Percentiles rank a stretch among this genome's conserved stretches.
Evolutionary conservation across 2,797 vertebrate species (phyloP).

Genomic region (Anableps anableps): DNA sequence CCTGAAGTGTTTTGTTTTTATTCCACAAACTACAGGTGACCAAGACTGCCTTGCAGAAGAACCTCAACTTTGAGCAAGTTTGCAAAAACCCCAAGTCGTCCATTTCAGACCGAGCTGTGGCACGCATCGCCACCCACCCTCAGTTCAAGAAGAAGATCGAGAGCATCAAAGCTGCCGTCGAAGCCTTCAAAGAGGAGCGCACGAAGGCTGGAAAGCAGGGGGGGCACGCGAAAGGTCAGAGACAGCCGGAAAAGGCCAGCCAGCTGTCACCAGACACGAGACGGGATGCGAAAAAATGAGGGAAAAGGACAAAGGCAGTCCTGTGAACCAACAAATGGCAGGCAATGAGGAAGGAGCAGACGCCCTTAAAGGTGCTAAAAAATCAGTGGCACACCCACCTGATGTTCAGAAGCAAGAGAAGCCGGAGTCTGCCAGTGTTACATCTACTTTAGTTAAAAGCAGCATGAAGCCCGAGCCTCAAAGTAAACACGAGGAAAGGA

Average conservation of each 20-base stretch:
- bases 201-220: constrained; percentile 14
- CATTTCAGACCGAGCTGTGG: constrained; percentile 84
- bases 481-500: constrained; percentile 22
- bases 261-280: constrained; percentile 14
- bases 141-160: constrained; percentile 87
- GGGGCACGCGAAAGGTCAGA: constrained; percentile 34
- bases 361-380: constrained; percentile 1
- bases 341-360: constrained; percentile 9
- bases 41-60: constrained; percentile 87
- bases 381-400: not conserved
- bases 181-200: constrained; percentile 79
- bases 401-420: constrained; percentile 27
- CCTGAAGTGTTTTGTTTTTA: not conserved
- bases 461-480: constrained; percentile 15
- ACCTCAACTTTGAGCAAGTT: constrained; percentile 87
- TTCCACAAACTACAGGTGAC: constrained; percentile 77
- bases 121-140: constrained; percentile 88
- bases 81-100: constrained; percentile 87
- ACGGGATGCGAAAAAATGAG: not conserved
- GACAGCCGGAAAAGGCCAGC: constrained; percentile 9
- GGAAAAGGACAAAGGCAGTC: constrained; percentile 4
- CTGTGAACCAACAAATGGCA: constrained; percentile 2
- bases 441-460: constrained; percentile 11
- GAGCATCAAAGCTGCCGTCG: constrained; percentile 80
- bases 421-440: constrained; percentile 6